Percentiles rank a stretch among this genome's conserved stretches.
Evolutionary conservation across 2,797 vertebrate genomes (phyloP).

Genomic region (Serranus cabrilla): DNA sequence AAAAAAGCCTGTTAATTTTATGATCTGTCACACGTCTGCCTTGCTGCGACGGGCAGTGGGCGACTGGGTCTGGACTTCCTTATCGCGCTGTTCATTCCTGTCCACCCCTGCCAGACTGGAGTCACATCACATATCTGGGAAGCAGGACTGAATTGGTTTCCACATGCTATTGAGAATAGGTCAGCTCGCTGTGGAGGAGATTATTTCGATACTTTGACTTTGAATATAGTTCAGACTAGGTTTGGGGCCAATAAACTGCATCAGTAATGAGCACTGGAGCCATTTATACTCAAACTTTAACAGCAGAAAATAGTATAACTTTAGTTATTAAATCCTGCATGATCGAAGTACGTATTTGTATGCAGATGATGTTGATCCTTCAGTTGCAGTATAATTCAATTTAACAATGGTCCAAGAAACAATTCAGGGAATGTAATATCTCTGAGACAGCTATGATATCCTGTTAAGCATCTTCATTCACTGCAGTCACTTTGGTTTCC

Average conservation of each 20-base stretch:
- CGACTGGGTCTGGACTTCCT: conserved; percentile 67
- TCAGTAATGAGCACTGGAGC: conserved; percentile 17
- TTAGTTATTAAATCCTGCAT: conserved; percentile 51
- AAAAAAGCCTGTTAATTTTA: conserved; percentile 80
- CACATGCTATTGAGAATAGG: conserved; percentile 53
- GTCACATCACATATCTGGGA: conserved; percentile 69
- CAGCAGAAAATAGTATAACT: background rate
- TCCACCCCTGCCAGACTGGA: conserved; percentile 71
- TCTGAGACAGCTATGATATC: conserved; percentile 65
- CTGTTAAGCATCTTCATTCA: conserved; percentile 65
- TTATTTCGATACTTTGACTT: conserved; percentile 60
- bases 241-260: conserved; percentile 5
- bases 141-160: conserved; percentile 65
- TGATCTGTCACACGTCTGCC: conserved; percentile 80
- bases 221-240: conserved; percentile 25
- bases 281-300: conserved; percentile 25
- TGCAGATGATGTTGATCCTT: conserved; percentile 62
- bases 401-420: conserved; percentile 62
- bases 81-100: conserved; percentile 76
- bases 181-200: conserved; percentile 58
- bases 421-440: conserved; percentile 65
- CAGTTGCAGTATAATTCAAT: conserved; percentile 57
- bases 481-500: conserved; percentile 57
- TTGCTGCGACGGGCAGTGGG: conserved; percentile 53
- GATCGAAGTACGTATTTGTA: conserved; percentile 56